Percentiles rank a stretch among this genome's conserved stretches.
Evolutionary conservation across 2,797 vertebrate species (phyloP).

Genomic region (Diceros bicornis): DNA sequence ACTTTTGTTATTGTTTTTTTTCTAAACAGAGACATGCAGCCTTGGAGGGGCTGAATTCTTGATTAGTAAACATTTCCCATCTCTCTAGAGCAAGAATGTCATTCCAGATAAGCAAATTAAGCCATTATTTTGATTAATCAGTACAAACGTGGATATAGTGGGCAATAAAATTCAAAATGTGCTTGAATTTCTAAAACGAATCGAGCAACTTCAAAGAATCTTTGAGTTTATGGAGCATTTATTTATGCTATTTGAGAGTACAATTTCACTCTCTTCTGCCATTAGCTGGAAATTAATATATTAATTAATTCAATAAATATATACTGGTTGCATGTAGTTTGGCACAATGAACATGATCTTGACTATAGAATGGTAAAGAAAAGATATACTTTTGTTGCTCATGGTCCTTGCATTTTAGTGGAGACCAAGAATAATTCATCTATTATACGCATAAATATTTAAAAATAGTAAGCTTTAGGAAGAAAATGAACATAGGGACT

Average conservation of each 20-base stretch:
- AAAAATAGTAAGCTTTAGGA: background rate
- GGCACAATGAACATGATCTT: background rate
- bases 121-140: slow-evolving; percentile 24
- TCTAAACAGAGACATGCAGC: background rate
- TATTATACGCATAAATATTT: background rate
- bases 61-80: background rate
- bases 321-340: background rate
- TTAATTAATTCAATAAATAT: background rate
- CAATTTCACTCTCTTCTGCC: background rate
- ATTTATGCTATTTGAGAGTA: background rate
- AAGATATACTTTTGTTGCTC: background rate
- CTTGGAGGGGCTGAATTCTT: background rate
- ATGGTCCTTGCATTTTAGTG: background rate
- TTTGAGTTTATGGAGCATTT: background rate
- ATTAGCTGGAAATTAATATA: background rate
- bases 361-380: background rate
- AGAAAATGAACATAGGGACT: background rate
- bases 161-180: background rate
- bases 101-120: slow-evolving; percentile 20
- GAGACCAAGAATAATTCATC: background rate
- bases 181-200: background rate
- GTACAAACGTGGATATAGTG: background rate
- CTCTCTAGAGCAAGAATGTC: background rate
- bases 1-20: background rate
- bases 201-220: background rate